Evolutionary conservation across 2,113 vertebrate species (phyloP).

Genomic region (Dryoscopus gambensis): DNA sequence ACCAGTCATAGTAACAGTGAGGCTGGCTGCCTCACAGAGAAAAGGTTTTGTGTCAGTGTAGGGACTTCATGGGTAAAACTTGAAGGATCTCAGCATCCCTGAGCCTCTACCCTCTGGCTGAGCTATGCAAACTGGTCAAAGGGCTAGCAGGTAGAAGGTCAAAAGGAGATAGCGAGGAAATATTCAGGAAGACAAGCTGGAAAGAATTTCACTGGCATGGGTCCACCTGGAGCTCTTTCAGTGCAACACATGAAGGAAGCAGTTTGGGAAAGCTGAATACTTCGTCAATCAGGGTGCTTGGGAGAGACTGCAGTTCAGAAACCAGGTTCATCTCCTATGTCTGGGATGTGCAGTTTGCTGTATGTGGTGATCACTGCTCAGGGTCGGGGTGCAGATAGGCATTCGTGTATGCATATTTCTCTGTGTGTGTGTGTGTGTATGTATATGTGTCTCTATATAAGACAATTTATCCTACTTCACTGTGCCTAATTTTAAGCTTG

Average conservation of each 20-base stretch:
- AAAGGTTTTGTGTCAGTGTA: fast-evolving
- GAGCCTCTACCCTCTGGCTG: neutral
- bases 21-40: neutral
- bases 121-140: neutral
- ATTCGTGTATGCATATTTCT: neutral
- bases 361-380: neutral
- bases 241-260: neutral
- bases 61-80: neutral
- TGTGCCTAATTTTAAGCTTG: neutral
- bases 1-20: neutral
- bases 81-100: neutral
- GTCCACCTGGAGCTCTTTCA: fast-evolving
- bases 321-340: neutral
- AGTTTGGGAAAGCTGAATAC: neutral
- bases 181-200: neutral
- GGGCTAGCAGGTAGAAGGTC: neutral
- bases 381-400: neutral
- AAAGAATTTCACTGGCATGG: neutral
- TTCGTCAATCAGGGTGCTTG: fast-evolving
- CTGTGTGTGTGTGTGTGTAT: fast-evolving
- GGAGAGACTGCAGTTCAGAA: neutral
- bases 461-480: neutral
- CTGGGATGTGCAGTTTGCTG: neutral
- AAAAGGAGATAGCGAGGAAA: neutral
- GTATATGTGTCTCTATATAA: neutral